These are phyloP conservation scores for Aphelocoma coerulescens DNA, from an alignment of 2,113 vertebrate species.

Conservation along the genomic window DNA sequence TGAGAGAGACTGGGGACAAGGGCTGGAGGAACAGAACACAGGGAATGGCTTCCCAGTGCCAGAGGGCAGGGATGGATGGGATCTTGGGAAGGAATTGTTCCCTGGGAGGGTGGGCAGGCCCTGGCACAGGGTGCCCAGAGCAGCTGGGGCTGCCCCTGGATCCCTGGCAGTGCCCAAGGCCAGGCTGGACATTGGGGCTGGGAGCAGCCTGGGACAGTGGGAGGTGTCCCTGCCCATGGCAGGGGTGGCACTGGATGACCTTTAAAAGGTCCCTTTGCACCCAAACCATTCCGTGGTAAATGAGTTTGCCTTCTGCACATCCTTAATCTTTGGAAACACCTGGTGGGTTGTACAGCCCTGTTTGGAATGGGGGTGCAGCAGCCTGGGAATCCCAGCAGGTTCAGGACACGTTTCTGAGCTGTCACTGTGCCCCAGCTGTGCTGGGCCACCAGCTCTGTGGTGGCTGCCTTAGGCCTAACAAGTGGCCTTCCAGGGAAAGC, in stretches of 20 bases:
- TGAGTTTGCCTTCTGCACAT: not conserved
- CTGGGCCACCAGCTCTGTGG: accelerated
- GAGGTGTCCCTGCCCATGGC: not conserved
- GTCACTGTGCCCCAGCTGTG: not conserved
- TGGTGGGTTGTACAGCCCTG: not conserved
- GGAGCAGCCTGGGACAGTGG: accelerated
- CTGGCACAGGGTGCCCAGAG: not conserved
- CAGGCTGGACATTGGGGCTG: accelerated
- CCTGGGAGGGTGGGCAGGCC: accelerated
- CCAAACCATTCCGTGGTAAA: not conserved
- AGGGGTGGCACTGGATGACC: accelerated
- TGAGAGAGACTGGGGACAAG: not conserved
- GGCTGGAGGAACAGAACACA: accelerated
- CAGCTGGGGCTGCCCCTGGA: not conserved
- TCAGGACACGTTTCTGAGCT: not conserved
- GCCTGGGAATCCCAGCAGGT: not conserved
- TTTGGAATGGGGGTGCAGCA: not conserved
- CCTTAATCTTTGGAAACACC: not conserved
- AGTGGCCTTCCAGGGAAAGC: not conserved
- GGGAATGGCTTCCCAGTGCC: not conserved
- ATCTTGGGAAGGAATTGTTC: not conserved
- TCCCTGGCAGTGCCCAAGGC: accelerated
- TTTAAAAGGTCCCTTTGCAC: not conserved
- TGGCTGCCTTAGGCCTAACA: not conserved
- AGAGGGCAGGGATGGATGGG: no score